Evolutionary conservation across 2,888 invertebrate genomes (phyloP).

Genomic region (Diloba caeruleocephala): DNA sequence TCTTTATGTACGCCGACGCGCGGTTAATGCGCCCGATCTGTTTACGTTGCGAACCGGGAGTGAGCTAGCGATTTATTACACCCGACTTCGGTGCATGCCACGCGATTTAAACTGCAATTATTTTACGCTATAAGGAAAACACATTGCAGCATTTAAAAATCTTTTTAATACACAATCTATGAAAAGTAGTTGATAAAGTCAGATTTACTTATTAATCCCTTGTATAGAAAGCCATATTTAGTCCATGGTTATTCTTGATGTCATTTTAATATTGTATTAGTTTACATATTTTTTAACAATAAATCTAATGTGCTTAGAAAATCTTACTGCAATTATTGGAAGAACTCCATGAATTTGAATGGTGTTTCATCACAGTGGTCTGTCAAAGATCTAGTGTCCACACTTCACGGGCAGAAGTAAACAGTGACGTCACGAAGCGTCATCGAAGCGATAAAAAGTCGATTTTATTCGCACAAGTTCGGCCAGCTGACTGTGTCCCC

Average conservation of each 20-base stretch:
- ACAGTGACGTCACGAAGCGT: conserved; percentile 89
- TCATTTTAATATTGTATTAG: conserved; percentile 3
- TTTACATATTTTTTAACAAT: not conserved
- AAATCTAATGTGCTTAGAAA: not conserved
- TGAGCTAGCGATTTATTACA: conserved; percentile 83
- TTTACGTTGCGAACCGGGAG: conserved; percentile 82
- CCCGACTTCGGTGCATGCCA: conserved; percentile 80
- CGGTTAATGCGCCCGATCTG: conserved; percentile 89
- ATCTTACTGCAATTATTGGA: not conserved
- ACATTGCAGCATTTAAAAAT: conserved; percentile 80
- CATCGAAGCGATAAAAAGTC: conserved; percentile 88
- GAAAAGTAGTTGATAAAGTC: conserved; percentile 45
- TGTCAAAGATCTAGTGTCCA: conserved; percentile 73
- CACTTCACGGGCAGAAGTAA: conserved; percentile 79
- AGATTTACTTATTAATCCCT: conserved; percentile 21
- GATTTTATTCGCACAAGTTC: conserved; percentile 89
- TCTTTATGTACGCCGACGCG: conserved; percentile 88
- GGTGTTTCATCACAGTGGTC: conserved; percentile 67
- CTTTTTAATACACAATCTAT: conserved; percentile 66
- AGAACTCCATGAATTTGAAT: conserved; percentile 37
- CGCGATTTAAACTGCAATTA: conserved; percentile 88
- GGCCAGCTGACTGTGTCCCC: conserved; percentile 86
- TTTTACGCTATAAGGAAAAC: conserved; percentile 83
- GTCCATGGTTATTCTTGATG: conserved; percentile 4
- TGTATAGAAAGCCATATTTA: not conserved